Base-by-base conservation (phyloP, 2,888 invertebrate genomes). In the Andricus curvator region DNA sequence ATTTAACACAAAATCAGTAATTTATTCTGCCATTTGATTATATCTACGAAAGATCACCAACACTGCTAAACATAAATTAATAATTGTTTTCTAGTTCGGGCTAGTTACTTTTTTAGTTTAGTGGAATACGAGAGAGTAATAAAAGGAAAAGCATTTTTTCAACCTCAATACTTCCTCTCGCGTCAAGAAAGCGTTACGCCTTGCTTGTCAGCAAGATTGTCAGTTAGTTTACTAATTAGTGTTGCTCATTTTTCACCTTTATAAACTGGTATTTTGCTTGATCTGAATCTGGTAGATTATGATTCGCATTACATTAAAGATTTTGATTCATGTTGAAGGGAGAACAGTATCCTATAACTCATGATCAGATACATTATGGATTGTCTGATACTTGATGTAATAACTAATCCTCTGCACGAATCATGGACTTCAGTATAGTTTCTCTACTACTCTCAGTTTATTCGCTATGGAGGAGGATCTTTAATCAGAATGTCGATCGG, bases 71-170 rank as follows among this genome's bases (percentile, higher is more conserved):
- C 56, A 33, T 29, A 8, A 37, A 37, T 37, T 37, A 56, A 56
- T 62, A 62, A 22, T 62, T 62, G 56, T 62, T 56, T 37, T 33
- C 33, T n/a, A 56, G 56, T 74, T 56, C 74, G n/a, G 33, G 33
- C 8, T 29, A 56, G 56, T 74, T 56, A 37, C 37, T 74, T 51
- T 56, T 74, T 5, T 56, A 33, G 56, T 20, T 74, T 33, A 74
- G 37, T 74, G 56, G 33, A n/a, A 56, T 56, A 56, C n/a, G 74
- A 74, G 56, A 74, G 51, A 74, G 74, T 56, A 51, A 74, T 70
- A 33, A 74, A 48, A 44, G 48, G 70, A n/a, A 29, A 44, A 67
- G 37, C 20, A 44, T 2, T 22, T 25, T 78, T 70, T 37, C 20
- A 25, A n/a, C 41, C 17, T 37, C 41, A 25, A 33, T 37, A 41